Base-by-base conservation (phyloP, 1,140 invertebrate genomes). In the Branchinecta lynchi region DNA sequence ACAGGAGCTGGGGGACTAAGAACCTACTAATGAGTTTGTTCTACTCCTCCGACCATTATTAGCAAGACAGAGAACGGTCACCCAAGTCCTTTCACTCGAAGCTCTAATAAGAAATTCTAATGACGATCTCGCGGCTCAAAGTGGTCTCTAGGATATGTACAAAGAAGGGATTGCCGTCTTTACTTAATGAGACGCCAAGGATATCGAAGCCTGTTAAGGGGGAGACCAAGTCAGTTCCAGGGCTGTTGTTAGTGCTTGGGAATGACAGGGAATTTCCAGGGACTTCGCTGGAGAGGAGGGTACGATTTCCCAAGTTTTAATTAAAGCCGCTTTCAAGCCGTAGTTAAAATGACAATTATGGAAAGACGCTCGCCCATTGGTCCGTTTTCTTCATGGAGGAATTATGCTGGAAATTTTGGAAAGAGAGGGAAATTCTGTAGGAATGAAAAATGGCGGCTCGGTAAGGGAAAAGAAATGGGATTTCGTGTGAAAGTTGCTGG, bases 221-320 rank as follows among this genome's bases (percentile, higher is more conserved):
- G 51, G 17, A 20, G 17, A 12, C 17, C 17, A 20, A 60, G 51
- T 60, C 51, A 60, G 51, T 60, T 60, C 17, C 51, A 60, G 51
- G 51, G 51, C 17, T 20, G 17, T 60, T 20, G 51, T 60, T 60
- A 60, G 51, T 20, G 17, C 51, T 60, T 60, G 51, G 51, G 17
- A 60, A 60, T 60, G 51, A 60, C 51, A 60, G 51, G 12, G 51
- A 60, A 60, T 60, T 60, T 60, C 51, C 17, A 12, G 17, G 51
- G 17, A 60, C 51, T 60, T 60, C 2, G 12, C 32, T 15, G 17
- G 51, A 60, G 51, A 60, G 51, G 51, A 60, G 51, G 51, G 17
- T 60, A 60, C 51, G 51, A 60, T 60, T 32, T 60, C 51, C 51
- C 51, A 60, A 60, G 51, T 60, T 60, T 60, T 60, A 60, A 60